phyloP scores from a whole-genome alignment of 2,888 invertebrate species.

The Omphaloscelis lunosa region DNA sequence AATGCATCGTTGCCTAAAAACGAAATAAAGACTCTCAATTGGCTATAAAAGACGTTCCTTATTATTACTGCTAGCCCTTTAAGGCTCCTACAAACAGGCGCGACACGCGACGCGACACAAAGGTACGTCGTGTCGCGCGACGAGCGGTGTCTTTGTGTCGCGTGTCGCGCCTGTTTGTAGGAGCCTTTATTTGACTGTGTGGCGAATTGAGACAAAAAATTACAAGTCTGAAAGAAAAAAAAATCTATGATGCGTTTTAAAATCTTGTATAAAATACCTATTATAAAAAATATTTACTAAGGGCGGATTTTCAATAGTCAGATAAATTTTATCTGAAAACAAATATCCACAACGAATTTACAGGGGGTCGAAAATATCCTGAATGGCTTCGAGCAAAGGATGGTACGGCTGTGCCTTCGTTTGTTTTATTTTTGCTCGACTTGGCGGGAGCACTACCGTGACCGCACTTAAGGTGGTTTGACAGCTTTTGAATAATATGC shows the following conservation, averaged over 20 bases:
- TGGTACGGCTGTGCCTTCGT: too few relatives aligned
- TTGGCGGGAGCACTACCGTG: too few relatives aligned
- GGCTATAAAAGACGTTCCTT: conserved; percentile 46
- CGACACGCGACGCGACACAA: too few relatives aligned
- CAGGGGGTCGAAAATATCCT: too few relatives aligned
- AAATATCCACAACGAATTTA: background rate
- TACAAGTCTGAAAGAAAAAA: too few relatives aligned
- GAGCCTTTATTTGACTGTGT: conserved; percentile 4
- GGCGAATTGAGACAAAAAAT: background rate
- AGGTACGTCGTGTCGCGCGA: too few relatives aligned
- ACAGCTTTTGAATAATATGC: background rate
- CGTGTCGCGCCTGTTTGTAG: too few relatives aligned
- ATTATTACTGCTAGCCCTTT: background rate
- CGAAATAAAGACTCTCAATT: conserved; percentile 49
- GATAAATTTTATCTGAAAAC: background rate
- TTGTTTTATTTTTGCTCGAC: too few relatives aligned
- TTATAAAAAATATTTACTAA: background rate
- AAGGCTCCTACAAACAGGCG: too few relatives aligned
- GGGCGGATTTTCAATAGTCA: background rate
- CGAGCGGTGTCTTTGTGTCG: too few relatives aligned
- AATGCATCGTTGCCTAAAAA: conserved; percentile 61
- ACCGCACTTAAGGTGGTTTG: background rate
- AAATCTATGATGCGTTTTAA: background rate
- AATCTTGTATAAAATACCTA: background rate
- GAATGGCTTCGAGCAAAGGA: too few relatives aligned